These are phyloP conservation scores for Oncorhynchus clarkii DNA, from an alignment of 2,113 vertebrate species.

Conservation along the genomic window DNA sequence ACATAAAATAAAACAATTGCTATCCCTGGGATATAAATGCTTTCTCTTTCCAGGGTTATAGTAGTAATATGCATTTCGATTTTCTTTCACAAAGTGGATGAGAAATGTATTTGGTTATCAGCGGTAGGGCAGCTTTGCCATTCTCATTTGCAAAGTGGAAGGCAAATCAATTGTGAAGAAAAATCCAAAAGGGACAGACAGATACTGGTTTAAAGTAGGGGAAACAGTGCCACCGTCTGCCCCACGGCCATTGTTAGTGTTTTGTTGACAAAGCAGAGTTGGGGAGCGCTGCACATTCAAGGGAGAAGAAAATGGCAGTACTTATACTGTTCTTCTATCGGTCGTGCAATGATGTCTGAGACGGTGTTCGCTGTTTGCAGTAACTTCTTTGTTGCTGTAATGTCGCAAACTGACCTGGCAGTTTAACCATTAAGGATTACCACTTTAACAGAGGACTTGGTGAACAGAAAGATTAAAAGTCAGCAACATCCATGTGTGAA, in stretches of 20 bases:
- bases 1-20: conserved; percentile 21
- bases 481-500: neutral
- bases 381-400: too few species aligned
- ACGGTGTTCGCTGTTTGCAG: too few species aligned
- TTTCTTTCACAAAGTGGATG: conserved; percentile 5
- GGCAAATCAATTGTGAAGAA: neutral
- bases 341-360: too few species aligned
- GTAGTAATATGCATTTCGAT: conserved; percentile 8
- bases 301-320: too few species aligned
- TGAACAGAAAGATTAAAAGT: neutral
- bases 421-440: too few species aligned
- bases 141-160: conserved; percentile 6
- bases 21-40: neutral
- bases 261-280: too few species aligned
- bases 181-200: neutral
- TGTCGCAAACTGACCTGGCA: too few species aligned
- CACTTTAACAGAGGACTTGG: neutral
- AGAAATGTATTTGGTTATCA: neutral
- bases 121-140: neutral
- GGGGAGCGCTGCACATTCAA: too few species aligned
- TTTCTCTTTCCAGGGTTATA: neutral
- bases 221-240: too few species aligned
- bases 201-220: neutral
- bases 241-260: too few species aligned
- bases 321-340: too few species aligned